phyloP scores from a whole-genome alignment of 2,797 vertebrate species.

The Zalophus californianus region DNA sequence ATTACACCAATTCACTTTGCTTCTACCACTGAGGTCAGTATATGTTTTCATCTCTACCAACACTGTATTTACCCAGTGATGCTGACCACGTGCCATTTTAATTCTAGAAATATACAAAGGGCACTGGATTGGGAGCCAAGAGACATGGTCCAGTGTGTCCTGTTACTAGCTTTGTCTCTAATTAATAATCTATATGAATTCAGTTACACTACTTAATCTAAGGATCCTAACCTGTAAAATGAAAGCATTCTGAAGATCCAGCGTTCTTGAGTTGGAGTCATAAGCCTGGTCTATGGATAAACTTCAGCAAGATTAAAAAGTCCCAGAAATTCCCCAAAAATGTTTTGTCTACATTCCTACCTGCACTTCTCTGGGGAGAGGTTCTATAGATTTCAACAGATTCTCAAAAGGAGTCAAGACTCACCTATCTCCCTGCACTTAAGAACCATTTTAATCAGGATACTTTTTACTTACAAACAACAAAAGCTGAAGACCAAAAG shows the following conservation, averaged over 20 bases:
- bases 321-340: neutral
- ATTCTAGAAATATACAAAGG: neutral
- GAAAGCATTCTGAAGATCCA: neutral
- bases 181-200: neutral
- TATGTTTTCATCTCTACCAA: neutral
- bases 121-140: neutral
- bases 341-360: neutral
- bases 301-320: neutral
- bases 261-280: neutral
- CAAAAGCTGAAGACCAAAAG: neutral
- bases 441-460: neutral
- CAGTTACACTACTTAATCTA: neutral
- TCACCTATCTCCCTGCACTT: neutral
- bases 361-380: neutral
- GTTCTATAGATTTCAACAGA: neutral
- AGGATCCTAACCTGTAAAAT: neutral
- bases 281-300: neutral
- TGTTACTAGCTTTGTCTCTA: neutral
- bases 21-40: neutral
- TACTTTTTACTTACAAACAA: neutral
- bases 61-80: neutral
- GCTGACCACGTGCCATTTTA: neutral
- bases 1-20: neutral
- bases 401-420: neutral
- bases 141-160: neutral